Conservation (phyloP, 2,113 vertebrate species). For the Hyperopisus bebe region DNA sequence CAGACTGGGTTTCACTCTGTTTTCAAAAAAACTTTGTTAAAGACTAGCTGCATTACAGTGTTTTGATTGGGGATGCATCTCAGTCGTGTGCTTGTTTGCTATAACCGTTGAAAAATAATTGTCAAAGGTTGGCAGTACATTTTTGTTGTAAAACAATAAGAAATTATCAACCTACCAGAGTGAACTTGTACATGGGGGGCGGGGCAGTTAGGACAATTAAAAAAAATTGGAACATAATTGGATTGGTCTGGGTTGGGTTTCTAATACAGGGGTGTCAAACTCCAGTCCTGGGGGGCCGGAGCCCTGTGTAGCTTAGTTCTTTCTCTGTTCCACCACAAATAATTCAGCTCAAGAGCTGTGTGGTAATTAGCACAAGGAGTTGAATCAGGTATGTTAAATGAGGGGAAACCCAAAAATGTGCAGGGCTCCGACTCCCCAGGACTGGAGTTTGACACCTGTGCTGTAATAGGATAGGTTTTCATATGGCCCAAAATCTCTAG, state of each 20-base stretch:
- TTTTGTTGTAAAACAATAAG: not conserved
- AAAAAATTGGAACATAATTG: not conserved
- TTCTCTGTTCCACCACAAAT: too few relatives aligned
- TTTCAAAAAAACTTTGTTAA: not conserved
- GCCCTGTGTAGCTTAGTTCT: too few relatives aligned
- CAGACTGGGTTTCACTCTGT: not conserved
- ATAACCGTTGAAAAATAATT: not conserved
- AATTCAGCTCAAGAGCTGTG: too few relatives aligned
- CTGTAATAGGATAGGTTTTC: too few relatives aligned
- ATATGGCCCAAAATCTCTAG: too few relatives aligned
- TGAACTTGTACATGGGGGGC: not conserved
- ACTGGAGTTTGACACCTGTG: too few relatives aligned
- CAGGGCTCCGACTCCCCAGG: too few relatives aligned
- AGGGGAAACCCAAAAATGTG: too few relatives aligned
- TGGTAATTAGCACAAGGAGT: too few relatives aligned
- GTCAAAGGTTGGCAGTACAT: not conserved
- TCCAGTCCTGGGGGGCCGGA: too few relatives aligned
- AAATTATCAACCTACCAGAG: not conserved
- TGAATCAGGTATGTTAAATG: too few relatives aligned
- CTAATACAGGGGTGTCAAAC: not conserved
- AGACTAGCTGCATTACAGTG: not conserved
- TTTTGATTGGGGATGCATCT: not conserved
- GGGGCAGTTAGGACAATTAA: not conserved
- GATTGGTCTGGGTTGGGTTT: too few relatives aligned
- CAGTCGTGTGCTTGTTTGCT: not conserved